Conservation (phyloP, 2,888 invertebrate species). For the Drosophila quasianomalipes region DNA sequence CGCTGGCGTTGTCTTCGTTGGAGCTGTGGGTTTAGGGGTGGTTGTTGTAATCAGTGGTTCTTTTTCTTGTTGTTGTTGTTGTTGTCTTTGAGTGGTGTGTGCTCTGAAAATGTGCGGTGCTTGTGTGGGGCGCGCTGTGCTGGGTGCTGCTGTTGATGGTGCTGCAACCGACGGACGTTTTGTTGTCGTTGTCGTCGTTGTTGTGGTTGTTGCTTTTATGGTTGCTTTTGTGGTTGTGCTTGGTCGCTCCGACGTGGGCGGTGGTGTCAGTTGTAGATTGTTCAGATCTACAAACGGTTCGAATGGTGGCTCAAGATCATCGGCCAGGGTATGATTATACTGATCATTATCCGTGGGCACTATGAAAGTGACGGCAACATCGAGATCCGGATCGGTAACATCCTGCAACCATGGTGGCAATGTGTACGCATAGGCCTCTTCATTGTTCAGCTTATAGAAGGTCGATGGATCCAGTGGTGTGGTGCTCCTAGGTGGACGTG, state of each 20-base stretch:
- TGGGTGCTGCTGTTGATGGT: slow-evolving; percentile 28
- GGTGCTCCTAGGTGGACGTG: slow-evolving; percentile 45
- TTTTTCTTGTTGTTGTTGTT: slow-evolving; percentile 25
- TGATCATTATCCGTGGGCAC: slow-evolving; percentile 82
- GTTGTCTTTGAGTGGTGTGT: slow-evolving; percentile 53
- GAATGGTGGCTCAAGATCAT: slow-evolving; percentile 81
- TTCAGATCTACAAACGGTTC: slow-evolving; percentile 82
- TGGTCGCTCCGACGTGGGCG: slow-evolving; percentile 36
- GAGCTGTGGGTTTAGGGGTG: slow-evolving; percentile 54
- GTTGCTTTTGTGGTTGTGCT: slow-evolving; percentile 29
- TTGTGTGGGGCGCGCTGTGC: slow-evolving; percentile 40
- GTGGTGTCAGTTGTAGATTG: slow-evolving; percentile 72
- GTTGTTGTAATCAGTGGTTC: slow-evolving; percentile 42
- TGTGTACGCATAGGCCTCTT: slow-evolving; percentile 78
- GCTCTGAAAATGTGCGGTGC: slow-evolving; percentile 42
- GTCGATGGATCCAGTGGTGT: slow-evolving; percentile 67
- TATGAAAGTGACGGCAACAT: slow-evolving; percentile 82
- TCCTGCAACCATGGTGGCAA: slow-evolving; percentile 83
- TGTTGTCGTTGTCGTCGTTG: slow-evolving; percentile 53
- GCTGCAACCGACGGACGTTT: slow-evolving; percentile 38
- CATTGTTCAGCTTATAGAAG: slow-evolving; percentile 72
- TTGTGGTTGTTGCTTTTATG: slow-evolving; percentile 46
- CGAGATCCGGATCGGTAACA: slow-evolving; percentile 83
- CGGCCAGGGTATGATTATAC: slow-evolving; percentile 80
- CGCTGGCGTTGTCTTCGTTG: slow-evolving; percentile 47